These are phyloP conservation scores for Caenorhabditis sp. DNA, from an alignment of 2,888 invertebrate species.

Conservation along the genomic window DNA sequence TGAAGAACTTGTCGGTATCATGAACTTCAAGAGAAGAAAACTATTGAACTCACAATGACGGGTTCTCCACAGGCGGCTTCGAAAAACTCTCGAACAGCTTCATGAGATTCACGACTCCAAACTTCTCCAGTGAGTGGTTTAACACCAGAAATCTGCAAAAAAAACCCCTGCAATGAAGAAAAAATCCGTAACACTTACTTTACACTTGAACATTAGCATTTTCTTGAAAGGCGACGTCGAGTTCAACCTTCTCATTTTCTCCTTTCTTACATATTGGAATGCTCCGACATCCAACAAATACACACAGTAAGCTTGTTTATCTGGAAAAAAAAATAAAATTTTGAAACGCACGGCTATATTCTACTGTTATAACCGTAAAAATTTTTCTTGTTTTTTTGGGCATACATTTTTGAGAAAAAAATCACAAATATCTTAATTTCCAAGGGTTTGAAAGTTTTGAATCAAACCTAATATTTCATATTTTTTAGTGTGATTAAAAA, in stretches of 20 bases:
- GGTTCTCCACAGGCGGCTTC: conserved; percentile 48
- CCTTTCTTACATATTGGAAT: conserved; percentile 53
- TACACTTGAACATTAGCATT: conserved; percentile 62
- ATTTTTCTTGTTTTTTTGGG: not conserved
- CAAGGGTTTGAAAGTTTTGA: too few species aligned
- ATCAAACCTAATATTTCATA: too few species aligned
- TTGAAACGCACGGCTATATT: too few species aligned
- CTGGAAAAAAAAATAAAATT: conserved; percentile 12
- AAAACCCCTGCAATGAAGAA: not conserved
- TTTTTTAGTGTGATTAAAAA: too few species aligned
- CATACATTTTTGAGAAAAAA: too few species aligned
- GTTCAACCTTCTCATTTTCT: conserved; percentile 50
- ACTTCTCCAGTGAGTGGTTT: conserved; percentile 52
- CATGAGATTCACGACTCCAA: conserved; percentile 56
- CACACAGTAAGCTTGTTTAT: conserved; percentile 50
- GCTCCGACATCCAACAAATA: conserved; percentile 57
- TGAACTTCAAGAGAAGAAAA: too few species aligned
- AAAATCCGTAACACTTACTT: conserved; percentile 23
- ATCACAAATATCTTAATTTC: too few species aligned
- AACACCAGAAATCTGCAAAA: conserved; percentile 48
- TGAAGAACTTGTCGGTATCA: too few species aligned
- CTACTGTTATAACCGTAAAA: not conserved
- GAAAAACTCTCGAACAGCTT: conserved; percentile 55
- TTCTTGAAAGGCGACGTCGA: conserved; percentile 58
- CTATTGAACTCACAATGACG: conserved; percentile 47